These are phyloP conservation scores for Enteromius anoplus DNA, from an alignment of 2,797 vertebrate species.

Conservation along the genomic window DNA sequence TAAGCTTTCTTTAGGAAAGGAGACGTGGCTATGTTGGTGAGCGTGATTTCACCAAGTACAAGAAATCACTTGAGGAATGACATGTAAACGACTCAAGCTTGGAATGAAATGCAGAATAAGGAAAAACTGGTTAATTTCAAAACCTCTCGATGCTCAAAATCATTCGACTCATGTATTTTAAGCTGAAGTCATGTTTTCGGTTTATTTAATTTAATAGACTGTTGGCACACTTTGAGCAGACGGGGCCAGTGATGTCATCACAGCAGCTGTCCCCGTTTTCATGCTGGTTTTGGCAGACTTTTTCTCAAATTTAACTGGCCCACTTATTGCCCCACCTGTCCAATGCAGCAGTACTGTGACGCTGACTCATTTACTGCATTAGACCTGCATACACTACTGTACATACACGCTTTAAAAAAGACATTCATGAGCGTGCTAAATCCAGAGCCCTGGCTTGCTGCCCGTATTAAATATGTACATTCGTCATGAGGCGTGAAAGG, in stretches of 20 bases:
- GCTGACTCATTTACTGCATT: conserved; percentile 23
- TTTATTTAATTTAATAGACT: conserved; percentile 65
- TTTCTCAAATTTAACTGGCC: conserved; percentile 73
- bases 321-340: conserved; percentile 69
- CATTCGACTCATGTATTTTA: conserved; percentile 35
- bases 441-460: conserved; percentile 12
- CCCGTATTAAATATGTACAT: conserved; percentile 21
- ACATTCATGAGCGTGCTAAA: not conserved
- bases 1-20: not conserved
- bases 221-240: conserved; percentile 43
- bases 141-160: not conserved
- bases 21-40: not conserved
- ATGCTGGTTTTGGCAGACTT: conserved; percentile 66
- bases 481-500: not conserved
- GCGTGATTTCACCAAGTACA: too few species aligned
- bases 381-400: conserved; percentile 1
- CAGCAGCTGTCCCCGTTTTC: conserved; percentile 73
- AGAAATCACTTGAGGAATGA: too few species aligned
- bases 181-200: conserved; percentile 44
- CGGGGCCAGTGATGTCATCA: conserved; percentile 64
- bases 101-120: not conserved
- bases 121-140: not conserved
- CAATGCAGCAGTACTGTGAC: conserved; percentile 52
- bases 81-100: not conserved
- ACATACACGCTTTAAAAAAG: not conserved